Evolutionary conservation across 2,888 invertebrate species (phyloP).

Genomic region (Coleophora flavipennella): DNA sequence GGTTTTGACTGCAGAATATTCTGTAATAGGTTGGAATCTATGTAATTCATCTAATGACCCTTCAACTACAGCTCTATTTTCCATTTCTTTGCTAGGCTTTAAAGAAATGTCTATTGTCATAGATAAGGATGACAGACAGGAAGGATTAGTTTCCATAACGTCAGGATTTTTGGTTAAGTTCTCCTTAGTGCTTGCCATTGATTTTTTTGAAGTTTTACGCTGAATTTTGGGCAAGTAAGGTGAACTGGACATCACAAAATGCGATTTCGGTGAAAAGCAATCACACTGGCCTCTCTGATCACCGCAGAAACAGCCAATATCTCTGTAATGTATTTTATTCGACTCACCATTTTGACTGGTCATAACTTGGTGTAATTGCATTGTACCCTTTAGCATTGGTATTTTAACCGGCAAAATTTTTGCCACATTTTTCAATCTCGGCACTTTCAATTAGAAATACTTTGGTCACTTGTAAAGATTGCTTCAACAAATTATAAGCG

Average conservation of each 20-base stretch:
- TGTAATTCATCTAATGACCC: no score
- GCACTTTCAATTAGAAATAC: background rate
- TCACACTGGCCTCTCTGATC: constrained; percentile 1
- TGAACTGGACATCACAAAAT: background rate
- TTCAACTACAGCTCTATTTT: no score
- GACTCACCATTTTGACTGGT: background rate
- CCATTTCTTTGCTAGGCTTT: no score
- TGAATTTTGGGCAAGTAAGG: background rate
- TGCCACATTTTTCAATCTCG: background rate
- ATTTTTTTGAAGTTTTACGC: no score
- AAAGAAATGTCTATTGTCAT: no score
- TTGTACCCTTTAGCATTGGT: constrained; percentile 1
- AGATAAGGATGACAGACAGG: no score
- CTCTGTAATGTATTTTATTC: background rate
- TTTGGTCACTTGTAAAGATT: constrained; percentile 3
- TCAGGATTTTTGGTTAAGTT: no score
- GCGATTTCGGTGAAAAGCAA: constrained; percentile 1
- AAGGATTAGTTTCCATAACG: no score
- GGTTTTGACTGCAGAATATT: no score
- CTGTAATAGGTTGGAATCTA: no score
- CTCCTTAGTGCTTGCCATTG: background rate
- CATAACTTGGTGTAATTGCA: constrained; percentile 3
- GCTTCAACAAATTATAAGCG: constrained; percentile 3
- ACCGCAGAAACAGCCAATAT: constrained; percentile 2
- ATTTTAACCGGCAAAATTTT: background rate